Conservation (phyloP, 1,140 invertebrate genomes). For the Calliphora vicina region DNA sequence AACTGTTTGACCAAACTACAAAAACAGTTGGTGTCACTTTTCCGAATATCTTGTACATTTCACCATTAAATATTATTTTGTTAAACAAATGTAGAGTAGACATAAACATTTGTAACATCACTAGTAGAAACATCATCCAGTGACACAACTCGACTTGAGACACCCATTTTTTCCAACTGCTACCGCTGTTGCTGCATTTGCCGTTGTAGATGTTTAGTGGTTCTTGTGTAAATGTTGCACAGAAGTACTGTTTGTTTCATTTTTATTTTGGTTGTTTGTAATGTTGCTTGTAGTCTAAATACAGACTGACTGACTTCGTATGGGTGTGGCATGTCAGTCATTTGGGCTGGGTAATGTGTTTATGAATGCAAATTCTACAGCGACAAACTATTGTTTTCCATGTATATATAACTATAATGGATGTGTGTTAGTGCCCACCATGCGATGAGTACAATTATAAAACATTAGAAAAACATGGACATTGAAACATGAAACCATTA, state of each 20-base stretch:
- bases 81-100: neutral
- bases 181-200: neutral
- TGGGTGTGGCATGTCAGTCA: constrained; percentile 25
- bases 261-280: neutral
- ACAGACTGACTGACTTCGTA: neutral
- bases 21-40: neutral
- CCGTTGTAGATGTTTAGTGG: neutral
- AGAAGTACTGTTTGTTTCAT: neutral
- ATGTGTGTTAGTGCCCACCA: neutral
- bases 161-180: neutral
- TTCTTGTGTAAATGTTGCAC: neutral
- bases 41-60: neutral
- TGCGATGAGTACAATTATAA: neutral
- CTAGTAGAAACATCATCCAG: neutral
- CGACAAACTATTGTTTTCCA: neutral
- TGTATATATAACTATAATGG: too few relatives aligned
- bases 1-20: too few relatives aligned
- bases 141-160: neutral
- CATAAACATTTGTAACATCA: neutral
- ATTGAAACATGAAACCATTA: constrained; percentile 25
- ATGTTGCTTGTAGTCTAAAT: neutral
- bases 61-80: neutral
- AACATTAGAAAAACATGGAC: neutral
- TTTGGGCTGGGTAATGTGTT: constrained; percentile 18
- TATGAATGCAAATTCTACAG: neutral